A percentile compares a stretch with the other conserved stretches of the same genome.
Conservation (phyloP, 2,888 invertebrate genomes). For the Caenorhabditis afra region DNA sequence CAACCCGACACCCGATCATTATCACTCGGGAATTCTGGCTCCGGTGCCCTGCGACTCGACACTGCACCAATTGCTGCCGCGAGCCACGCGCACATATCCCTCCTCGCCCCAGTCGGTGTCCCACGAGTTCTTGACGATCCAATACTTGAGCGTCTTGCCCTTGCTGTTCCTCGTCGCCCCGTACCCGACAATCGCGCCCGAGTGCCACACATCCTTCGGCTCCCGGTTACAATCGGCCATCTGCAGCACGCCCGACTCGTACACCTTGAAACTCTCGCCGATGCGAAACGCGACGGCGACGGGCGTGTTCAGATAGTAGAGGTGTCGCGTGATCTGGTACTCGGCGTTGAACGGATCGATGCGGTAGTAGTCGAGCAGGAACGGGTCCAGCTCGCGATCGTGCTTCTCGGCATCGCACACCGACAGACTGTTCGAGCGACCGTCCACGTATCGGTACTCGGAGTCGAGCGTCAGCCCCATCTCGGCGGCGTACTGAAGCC, state of each 20-base stretch:
- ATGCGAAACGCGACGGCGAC: conserved; percentile 29
- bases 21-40: conserved; percentile 26
- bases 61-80: conserved; percentile 26
- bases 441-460: conserved; percentile 15
- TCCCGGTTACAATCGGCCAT: conserved; percentile 1
- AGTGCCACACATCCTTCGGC: conserved; percentile 25
- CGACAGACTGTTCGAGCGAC: neutral
- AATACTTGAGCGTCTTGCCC: conserved; percentile 21
- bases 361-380: neutral
- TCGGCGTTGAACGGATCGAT: conserved; percentile 32
- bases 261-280: conserved; percentile 1
- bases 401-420: conserved; percentile 8
- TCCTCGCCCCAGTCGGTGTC: conserved; percentile 25
- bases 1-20: neutral
- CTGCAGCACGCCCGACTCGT: conserved; percentile 3
- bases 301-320: conserved; percentile 19
- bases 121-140: conserved; percentile 47
- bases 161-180: neutral
- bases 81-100: conserved; percentile 11
- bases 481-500: conserved; percentile 17
- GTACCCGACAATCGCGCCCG: conserved; percentile 37
- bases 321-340: conserved; percentile 14
- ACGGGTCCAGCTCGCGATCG: conserved; percentile 17
- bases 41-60: conserved; percentile 18
- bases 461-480: neutral